Percentiles rank a stretch among this genome's conserved stretches.
phyloP scores from a whole-genome alignment of 1,140 invertebrate species.

The Sipha flava region DNA sequence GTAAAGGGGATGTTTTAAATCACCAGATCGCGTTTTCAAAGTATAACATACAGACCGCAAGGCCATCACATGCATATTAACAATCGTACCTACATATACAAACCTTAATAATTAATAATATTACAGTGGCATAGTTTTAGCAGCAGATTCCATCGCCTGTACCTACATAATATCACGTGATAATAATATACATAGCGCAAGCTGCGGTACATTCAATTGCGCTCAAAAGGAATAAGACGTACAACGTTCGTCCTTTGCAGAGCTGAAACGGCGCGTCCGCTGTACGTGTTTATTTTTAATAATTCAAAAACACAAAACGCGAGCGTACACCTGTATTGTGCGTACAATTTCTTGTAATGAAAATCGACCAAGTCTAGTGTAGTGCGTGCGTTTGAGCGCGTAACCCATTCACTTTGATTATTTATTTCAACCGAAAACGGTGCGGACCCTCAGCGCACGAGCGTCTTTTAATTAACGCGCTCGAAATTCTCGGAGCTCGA shows the following conservation, averaged over 20 bases:
- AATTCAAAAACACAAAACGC: not conserved
- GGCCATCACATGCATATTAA: no score
- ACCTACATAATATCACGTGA: no score
- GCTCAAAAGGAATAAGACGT: not conserved
- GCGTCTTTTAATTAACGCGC: not conserved
- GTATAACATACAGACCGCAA: no score
- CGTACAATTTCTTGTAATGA: not conserved
- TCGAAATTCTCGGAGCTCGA: not conserved
- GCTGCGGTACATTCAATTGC: not conserved
- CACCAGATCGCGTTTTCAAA: no score
- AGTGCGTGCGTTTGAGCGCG: no score
- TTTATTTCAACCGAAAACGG: not conserved
- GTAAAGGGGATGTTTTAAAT: no score
- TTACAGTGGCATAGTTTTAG: no score
- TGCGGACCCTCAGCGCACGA: not conserved
- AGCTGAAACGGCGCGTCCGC: not conserved
- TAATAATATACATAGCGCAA: no score
- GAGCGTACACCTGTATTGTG: no score
- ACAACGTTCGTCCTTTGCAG: not conserved
- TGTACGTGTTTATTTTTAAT: not conserved
- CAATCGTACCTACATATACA: no score
- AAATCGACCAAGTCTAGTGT: not conserved
- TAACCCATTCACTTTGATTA: constrained; percentile 5
- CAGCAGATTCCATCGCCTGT: no score
- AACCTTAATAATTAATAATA: no score